Percentiles rank a stretch among this genome's conserved stretches.
Conservation (phyloP, 2,113 vertebrate species). For the Eretmochelys imbricata region DNA sequence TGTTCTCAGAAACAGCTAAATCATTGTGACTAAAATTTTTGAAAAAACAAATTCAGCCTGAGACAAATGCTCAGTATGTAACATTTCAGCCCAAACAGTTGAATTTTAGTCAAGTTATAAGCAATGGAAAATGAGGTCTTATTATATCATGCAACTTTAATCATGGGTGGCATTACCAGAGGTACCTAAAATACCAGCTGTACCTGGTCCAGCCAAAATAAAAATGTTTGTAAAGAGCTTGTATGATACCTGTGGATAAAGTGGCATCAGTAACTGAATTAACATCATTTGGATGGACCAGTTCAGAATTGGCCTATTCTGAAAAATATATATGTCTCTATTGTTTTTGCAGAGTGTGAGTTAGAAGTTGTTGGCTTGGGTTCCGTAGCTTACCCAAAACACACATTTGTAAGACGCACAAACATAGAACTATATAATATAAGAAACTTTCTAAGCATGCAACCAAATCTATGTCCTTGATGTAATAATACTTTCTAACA, state of each 20-base stretch:
- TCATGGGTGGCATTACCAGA: background rate
- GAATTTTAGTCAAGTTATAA: background rate
- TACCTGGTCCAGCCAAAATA: background rate
- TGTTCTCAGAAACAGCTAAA: background rate
- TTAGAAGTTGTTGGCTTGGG: background rate
- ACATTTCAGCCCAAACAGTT: background rate
- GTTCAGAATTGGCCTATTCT: background rate
- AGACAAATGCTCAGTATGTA: background rate
- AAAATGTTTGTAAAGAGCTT: background rate
- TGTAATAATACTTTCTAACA: background rate
- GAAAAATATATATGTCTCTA: background rate
- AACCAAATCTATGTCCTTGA: background rate
- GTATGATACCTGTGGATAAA: background rate
- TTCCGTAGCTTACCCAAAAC: background rate
- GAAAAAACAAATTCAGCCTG: background rate
- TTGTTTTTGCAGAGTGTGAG: fast-evolving
- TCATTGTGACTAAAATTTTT: background rate
- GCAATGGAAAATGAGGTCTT: background rate
- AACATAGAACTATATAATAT: background rate
- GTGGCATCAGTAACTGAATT: background rate
- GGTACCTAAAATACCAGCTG: background rate
- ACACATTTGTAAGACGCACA: background rate
- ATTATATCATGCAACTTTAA: background rate
- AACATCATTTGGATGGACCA: background rate
- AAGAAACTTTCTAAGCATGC: background rate